phyloP scores from a whole-genome alignment of 2,888 invertebrate species.

The Xestia sexstrigata region DNA sequence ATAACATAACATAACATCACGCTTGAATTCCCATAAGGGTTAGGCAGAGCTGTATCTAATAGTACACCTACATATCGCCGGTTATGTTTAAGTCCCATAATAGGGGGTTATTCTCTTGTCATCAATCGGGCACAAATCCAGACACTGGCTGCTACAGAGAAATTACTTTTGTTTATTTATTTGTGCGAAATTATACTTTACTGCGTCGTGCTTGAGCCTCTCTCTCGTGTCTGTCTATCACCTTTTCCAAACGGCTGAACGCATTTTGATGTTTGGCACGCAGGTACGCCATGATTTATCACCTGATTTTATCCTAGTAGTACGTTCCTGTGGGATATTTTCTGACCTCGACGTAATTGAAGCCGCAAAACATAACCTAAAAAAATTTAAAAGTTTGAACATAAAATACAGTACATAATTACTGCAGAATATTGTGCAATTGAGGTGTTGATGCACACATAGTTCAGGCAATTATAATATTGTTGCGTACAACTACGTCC shows the following conservation, averaged over 20 bases:
- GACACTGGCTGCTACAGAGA: no score
- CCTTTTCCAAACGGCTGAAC: neutral
- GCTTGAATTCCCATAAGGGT: no score
- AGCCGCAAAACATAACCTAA: neutral
- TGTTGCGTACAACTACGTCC: neutral
- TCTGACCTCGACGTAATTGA: neutral
- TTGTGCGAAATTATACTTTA: neutral
- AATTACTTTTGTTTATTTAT: no score
- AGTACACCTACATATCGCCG: no score
- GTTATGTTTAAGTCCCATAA: no score
- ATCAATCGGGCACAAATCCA: no score
- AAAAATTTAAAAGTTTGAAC: neutral
- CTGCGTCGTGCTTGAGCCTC: neutral
- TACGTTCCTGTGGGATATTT: neutral
- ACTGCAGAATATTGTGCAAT: neutral
- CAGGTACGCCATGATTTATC: no score
- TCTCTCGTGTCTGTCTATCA: neutral
- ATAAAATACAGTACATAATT: neutral
- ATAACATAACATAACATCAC: no score
- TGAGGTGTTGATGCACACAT: neutral
- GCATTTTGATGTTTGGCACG: neutral
- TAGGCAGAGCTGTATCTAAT: no score
- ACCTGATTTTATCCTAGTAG: neutral
- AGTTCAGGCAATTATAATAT: conserved; percentile 7
- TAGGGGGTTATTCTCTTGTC: no score